These are phyloP conservation scores for Bombus sylvicola DNA, from an alignment of 1,140 invertebrate species.

Conservation along the genomic window DNA sequence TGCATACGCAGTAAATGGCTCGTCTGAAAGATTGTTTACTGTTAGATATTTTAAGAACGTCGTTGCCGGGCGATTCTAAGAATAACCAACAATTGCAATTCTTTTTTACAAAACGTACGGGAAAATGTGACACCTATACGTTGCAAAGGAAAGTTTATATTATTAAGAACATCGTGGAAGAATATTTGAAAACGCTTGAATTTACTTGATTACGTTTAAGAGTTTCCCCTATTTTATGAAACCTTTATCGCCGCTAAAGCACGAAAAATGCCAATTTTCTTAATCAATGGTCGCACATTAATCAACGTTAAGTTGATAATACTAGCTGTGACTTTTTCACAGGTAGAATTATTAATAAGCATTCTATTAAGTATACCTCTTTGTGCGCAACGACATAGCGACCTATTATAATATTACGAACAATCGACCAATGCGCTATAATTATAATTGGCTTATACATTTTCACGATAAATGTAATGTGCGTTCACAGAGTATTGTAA, in stretches of 20 bases:
- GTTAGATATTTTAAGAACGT: background rate
- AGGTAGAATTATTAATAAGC: slow-evolving; percentile 34
- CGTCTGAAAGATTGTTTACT: background rate
- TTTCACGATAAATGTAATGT: slow-evolving; percentile 66
- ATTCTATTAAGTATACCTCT: slow-evolving; percentile 25
- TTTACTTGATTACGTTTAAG: background rate
- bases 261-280: background rate
- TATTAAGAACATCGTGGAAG: background rate
- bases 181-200: background rate
- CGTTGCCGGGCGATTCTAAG: background rate
- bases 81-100: background rate
- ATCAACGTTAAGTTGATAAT: slow-evolving; percentile 28
- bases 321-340: slow-evolving; percentile 14
- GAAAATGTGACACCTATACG: background rate
- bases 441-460: slow-evolving; percentile 61
- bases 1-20: slow-evolving; percentile 21
- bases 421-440: slow-evolving; percentile 57
- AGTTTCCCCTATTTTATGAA: background rate
- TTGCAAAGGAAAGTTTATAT: slow-evolving; percentile 1
- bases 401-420: slow-evolving; percentile 61
- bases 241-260: background rate
- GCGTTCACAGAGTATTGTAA: slow-evolving; percentile 59
- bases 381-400: slow-evolving; percentile 38
- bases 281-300: background rate
- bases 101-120: slow-evolving; percentile 31